Percentiles rank a stretch among this genome's conserved stretches.
These are phyloP conservation scores for Pogonus chalceus DNA, from an alignment of 1,140 invertebrate species.

Conservation along the genomic window DNA sequence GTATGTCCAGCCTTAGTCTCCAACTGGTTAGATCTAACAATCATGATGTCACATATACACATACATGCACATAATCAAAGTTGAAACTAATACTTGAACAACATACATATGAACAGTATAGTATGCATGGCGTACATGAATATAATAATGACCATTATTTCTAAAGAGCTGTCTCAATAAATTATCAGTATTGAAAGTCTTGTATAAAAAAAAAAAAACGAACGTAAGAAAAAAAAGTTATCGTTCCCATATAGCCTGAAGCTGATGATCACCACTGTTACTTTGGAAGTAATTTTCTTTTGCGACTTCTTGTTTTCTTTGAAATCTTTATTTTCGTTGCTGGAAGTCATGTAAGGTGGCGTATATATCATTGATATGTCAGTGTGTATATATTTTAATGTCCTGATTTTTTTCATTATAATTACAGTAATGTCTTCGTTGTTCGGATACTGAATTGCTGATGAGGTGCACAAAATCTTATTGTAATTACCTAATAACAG, in stretches of 20 bases:
- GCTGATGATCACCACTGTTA: neutral
- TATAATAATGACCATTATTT: conserved; percentile 4
- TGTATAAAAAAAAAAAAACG: neutral
- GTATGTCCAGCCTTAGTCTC: too few relatives aligned
- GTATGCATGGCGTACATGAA: neutral
- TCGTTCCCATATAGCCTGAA: neutral
- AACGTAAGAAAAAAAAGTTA: neutral
- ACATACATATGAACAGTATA: neutral
- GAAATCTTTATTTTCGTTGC: too few relatives aligned
- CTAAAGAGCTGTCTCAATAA: conserved; percentile 2
- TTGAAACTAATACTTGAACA: neutral
- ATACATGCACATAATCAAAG: neutral
- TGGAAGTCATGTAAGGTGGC: too few relatives aligned
- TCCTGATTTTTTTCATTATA: too few relatives aligned
- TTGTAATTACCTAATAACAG: too few relatives aligned
- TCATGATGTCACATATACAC: conserved; percentile 1
- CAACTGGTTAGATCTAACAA: neutral
- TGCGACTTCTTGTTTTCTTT: neutral
- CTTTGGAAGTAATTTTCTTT: neutral
- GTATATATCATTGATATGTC: too few relatives aligned
- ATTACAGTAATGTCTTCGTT: too few relatives aligned
- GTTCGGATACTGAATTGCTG: too few relatives aligned
- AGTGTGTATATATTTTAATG: too few relatives aligned
- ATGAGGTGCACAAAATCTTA: too few relatives aligned
- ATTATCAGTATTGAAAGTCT: neutral